Evolutionary conservation across 1,140 invertebrate species (phyloP), one percentile per base, ranked within the genome.

Genomic region (Drosophila tropicalis): DNA sequence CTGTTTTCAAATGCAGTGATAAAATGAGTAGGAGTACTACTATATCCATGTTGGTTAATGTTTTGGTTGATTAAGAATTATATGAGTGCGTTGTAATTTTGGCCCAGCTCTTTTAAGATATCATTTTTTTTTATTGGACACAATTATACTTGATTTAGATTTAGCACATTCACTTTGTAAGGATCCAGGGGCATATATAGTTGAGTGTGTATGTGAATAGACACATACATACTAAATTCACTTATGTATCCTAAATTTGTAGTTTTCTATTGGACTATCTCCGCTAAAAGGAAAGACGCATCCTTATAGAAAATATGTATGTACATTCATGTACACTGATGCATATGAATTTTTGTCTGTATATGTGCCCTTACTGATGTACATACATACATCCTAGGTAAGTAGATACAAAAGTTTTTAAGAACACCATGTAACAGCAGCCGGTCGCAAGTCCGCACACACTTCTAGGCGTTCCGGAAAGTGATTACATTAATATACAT

Each of bases 251-350:
- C 17, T 51, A 22, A 29, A 22, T 51, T 22, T 51, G 19, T 51
- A 22, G 17, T 51, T 51, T 51, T 22, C 2, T 22, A 22, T 51
- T 51, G 44, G 44, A 2, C 4, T 51, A 51, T 22, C 17, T 51
- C 19, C 44, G 13, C 17, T 51, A 51, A 51, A 51, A 51, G 17
- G 44, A 19, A 22, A 22, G 44, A 51, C 17, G 34, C 19, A 55
- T 47, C 47, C 32, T 67, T 32, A 7, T 36, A 54, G 22, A 66
- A 72, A 40, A 56, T 68, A 58, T 67, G 72, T 51, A 41, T 67
- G 39, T 57, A 40, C 34, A 47, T 75, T 67, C 40, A 19, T 62
- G 61, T 74, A 67, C 74, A 63, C 13, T n/a, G 10, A 36, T 36
- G 34, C 9, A 25, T 64, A 40, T 60, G 67, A 55, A 19, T 36